These are phyloP conservation scores for Actinia tenebrosa DNA, from an alignment of 64 coral and sea anemone species.

Conservation along the genomic window DNA sequence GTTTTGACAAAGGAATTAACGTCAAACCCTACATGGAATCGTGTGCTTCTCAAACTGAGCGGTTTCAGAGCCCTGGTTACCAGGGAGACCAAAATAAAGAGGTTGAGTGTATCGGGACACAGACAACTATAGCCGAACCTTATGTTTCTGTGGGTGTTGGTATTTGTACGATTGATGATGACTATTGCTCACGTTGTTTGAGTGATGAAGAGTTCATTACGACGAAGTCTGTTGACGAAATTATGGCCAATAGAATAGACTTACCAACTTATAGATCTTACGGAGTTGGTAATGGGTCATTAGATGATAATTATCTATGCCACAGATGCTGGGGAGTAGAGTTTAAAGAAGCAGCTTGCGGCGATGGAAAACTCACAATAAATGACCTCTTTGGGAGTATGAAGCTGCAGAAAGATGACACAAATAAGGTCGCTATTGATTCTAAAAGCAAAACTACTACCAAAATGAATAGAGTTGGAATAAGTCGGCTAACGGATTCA, in stretches of 20 bases:
- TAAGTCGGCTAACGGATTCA: constrained; percentile 48
- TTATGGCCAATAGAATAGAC: constrained; percentile 65
- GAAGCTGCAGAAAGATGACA: no score
- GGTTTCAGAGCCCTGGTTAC: not conserved
- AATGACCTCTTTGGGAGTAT: constrained; percentile 15
- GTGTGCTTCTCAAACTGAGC: constrained; percentile 5
- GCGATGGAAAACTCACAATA: constrained; percentile 31
- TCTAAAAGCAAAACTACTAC: not conserved
- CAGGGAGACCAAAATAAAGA: not conserved
- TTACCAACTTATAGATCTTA: constrained; percentile 52
- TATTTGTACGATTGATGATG: constrained; percentile 77
- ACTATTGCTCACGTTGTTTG: constrained; percentile 48
- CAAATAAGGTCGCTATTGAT: not conserved
- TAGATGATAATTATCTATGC: constrained; percentile 68
- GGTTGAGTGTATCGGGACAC: constrained; percentile 12
- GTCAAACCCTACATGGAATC: constrained; percentile 47
- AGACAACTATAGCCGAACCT: constrained; percentile 42
- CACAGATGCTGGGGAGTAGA: constrained; percentile 41
- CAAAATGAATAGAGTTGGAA: constrained; percentile 41
- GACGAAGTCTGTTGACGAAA: constrained; percentile 72
- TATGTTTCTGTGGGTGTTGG: constrained; percentile 76
- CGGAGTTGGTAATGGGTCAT: constrained; percentile 40
- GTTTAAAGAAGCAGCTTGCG: constrained; percentile 42
- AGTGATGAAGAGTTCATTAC: constrained; percentile 17
- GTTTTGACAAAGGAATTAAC: constrained; percentile 33